These are phyloP conservation scores for Zaprionus camerounensis DNA, from an alignment of 1,140 invertebrate genomes.

Conservation along the genomic window DNA sequence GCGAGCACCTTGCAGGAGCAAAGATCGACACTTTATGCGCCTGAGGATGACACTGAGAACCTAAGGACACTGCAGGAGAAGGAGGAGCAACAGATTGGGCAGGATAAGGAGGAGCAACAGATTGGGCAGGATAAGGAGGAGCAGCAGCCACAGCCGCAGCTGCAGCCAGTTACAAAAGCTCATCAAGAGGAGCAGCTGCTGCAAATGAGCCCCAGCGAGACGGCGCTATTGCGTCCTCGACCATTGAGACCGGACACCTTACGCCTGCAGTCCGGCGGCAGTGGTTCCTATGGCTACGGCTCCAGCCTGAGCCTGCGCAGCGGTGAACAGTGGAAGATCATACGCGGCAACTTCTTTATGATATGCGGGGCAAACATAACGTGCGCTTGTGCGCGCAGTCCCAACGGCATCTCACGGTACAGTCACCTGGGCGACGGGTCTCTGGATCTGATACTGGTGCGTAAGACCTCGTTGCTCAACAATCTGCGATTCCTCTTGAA, in stretches of 20 bases:
- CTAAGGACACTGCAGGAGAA: conserved; percentile 49
- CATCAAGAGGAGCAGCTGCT: conserved; percentile 21
- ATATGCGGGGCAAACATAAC: conserved; percentile 92
- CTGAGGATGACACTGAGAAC: conserved; percentile 54
- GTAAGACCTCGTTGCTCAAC: conserved; percentile 90
- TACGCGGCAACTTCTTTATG: conserved; percentile 91
- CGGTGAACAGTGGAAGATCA: conserved; percentile 85
- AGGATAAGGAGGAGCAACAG: neutral
- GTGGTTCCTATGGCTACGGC: conserved; percentile 20
- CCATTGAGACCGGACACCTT: conserved; percentile 46
- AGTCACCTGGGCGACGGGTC: conserved; percentile 93
- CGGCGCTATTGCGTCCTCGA: conserved; percentile 50
- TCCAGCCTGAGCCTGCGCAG: conserved; percentile 41
- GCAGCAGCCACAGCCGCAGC: neutral
- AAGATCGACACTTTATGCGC: conserved; percentile 68
- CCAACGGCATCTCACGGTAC: conserved; percentile 91
- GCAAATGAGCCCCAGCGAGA: conserved; percentile 42
- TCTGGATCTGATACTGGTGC: conserved; percentile 91
- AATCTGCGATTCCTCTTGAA: conserved; percentile 90
- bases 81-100: conserved; percentile 55
- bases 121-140: conserved; percentile 8
- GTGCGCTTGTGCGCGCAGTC: conserved; percentile 90
- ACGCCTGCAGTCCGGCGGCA: neutral
- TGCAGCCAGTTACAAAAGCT: neutral
- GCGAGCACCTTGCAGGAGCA: conserved; percentile 84